Evolutionary conservation across 1,140 invertebrate genomes (phyloP), one percentile per base, ranked within the genome.

Genomic region (Nylanderia fulva): DNA sequence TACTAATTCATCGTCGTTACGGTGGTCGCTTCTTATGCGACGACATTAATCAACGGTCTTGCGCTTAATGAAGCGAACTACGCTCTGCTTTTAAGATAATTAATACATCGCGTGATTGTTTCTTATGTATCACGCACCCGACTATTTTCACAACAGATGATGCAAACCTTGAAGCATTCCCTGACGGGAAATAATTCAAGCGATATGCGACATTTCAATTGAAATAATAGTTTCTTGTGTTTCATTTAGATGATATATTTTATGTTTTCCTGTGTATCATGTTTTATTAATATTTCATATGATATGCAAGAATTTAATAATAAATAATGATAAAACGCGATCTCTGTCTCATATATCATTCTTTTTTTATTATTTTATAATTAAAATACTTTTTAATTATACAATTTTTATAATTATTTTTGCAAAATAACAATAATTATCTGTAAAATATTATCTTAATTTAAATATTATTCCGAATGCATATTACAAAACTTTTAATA

Each of bases 1-100:
- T 72, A 72, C 77, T 82, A 82, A 82, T 82, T 82, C 77, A 71
- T 82, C 52, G 66, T 58, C 77, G 77, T 82, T 82, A 82, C 66
- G 36, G 64, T 71, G 13, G 66, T 27, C n/a, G 77, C 36, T 72
- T 82, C 77, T 82, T 82, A 42, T 36, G 7, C 52, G 18, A 52
- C 52, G 52, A 33, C 66, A 82, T 82, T 82, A 82, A 82, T 82
- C 77, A 82, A 82, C 77, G 77, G 64, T 82, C 77, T 82, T 82
- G 72, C 36, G 66, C 66, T 82, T 82, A 82, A 82, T 82, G 77
- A 82, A 82, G 66, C 66, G 36, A 21, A 71, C 77, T 72, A 72
- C 13, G 36, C 52, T n/a, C 36, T 21, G 77, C 77, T 82, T 82
- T 82, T 82, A 82, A 82, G 77, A 82, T 82, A 82, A 79, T 79